Percentiles rank a stretch among this genome's conserved stretches.
Evolutionary conservation across 2,113 vertebrate genomes (phyloP).

Genomic region (Haliaeetus leucogaster): DNA sequence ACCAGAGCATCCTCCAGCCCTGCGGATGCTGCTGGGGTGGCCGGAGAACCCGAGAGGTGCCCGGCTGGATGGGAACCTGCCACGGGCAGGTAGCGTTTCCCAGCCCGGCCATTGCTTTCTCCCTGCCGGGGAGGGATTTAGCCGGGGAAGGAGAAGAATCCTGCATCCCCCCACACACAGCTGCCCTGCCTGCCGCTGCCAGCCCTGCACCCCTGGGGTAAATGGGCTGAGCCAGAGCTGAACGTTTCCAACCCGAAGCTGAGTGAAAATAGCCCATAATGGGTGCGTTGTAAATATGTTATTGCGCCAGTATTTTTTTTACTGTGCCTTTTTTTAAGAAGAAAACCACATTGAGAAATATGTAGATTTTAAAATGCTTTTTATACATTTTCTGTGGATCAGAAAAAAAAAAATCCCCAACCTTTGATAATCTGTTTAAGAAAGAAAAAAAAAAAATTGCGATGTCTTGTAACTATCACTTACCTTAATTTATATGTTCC

Average conservation of each 20-base stretch:
- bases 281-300: constrained; percentile 87
- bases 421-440: constrained; percentile 66
- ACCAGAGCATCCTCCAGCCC: not conserved
- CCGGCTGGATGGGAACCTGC: not conserved
- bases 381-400: constrained; percentile 81
- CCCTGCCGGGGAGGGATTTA: not conserved
- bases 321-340: constrained; percentile 78
- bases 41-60: not conserved
- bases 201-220: not conserved
- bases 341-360: not conserved
- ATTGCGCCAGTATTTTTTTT: constrained; percentile 89
- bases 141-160: not conserved
- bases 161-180: fast-evolving
- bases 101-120: fast-evolving
- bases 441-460: constrained; percentile 51
- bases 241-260: constrained; percentile 52
- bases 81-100: not conserved
- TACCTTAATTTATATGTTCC: constrained; percentile 83
- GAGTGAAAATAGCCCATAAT: constrained; percentile 89
- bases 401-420: constrained; percentile 51
- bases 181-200: not conserved
- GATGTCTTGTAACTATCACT: constrained; percentile 70
- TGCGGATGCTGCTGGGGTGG: not conserved
- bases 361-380: constrained; percentile 62
- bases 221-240: constrained; percentile 3